Base-by-base conservation (phyloP, 2,888 invertebrate genomes). In the Nemurella pictetii region DNA sequence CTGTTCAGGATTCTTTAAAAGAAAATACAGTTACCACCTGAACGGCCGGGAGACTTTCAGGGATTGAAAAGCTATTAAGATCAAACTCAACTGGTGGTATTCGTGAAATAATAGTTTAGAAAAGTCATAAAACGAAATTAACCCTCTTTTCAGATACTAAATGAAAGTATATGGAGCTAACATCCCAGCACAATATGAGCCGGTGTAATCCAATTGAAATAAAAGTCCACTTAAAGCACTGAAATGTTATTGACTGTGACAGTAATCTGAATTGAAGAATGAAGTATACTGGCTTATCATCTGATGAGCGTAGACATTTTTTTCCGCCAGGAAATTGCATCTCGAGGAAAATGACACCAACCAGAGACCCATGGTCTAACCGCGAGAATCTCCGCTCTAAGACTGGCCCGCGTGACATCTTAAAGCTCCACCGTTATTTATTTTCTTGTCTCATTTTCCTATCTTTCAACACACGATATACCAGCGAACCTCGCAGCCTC, bases 361-460 rank as follows among this genome's bases (percentile, higher is more conserved):
- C 55, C 12, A 55, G 55, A 55, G 55, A 12, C n/a, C n/a, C n/a
- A n/a, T n/a, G n/a, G 20, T 55, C 55, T 55, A 55, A 20, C 1
- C 55, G 55, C 55, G 55, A 20, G 20, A 20, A 20, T 55, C 20
- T 55, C 55, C 20, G 2, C 55, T 12, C 20, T 12, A 25, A 82
- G 84, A 84, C 85, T 83, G 28, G 83, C 29, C 32, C 78, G 20
- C 55, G 83, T 85, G 85, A 85, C 85, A 83, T 78, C 83, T 78
- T 77, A 83, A 82, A 75, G 78, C 80, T 85, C 83, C 83, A 25
- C 80, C 72, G 83, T 85, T 85, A 85, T 85, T 85, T 85, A 85
- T 85, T 80, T 85, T 83, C 83, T 27, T 80, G 83, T 83, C 83
- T 85, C 83, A 85, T 85, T 85, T 85, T 85, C 85, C 85, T 85